Evolutionary conservation across 2,797 vertebrate species (phyloP), one percentile per base, ranked within the genome.

Genomic region (Halcyon smyrnensis): DNA sequence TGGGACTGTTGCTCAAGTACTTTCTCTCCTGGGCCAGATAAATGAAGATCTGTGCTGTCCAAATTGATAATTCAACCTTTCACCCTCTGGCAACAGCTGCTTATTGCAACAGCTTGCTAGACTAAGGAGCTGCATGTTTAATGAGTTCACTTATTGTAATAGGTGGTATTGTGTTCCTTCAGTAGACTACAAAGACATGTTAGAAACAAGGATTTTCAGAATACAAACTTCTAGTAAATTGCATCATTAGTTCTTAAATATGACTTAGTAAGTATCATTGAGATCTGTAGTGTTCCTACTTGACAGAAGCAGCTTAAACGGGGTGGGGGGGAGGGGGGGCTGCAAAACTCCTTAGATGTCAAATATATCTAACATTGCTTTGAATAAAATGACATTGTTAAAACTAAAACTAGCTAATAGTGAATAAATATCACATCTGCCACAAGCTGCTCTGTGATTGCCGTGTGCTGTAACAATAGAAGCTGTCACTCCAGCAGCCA

Each of bases 61-160:
- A 75, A 80, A 79, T 75, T 79, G 95, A 96, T 96, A 96, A 96
- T 79, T 84, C 97, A 97, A 97, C 97, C 97, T 98, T 96, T 97
- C 80, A 96, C 96, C 80, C 91, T 79, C 80, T 84, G 95, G 92
- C 81, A 97, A 97, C 98, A 99, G 98, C 98, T 99, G 98, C 98
- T 98, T 98, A 96, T 97, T 51, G 27, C 76, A 98, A 97, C 98
- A 98, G 98, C 98, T 98, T 98, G 98, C 96, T 85, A 95, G 97
- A 97, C 95, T 71, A 43, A 91, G 94, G 94, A 91, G 93, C 91
- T 83, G 96, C 94, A 97, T 97, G 95, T 96, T 96, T 97, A 98
- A 98, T 97, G 95, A 97, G 92, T 83, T 46, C n/a, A 69, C 88
- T 96, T 96, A 93, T 94, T 97, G 83, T 97, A 81, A 69, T 85